phyloP scores from a whole-genome alignment of 2,113 vertebrate genomes.

The Falco punctatus region DNA sequence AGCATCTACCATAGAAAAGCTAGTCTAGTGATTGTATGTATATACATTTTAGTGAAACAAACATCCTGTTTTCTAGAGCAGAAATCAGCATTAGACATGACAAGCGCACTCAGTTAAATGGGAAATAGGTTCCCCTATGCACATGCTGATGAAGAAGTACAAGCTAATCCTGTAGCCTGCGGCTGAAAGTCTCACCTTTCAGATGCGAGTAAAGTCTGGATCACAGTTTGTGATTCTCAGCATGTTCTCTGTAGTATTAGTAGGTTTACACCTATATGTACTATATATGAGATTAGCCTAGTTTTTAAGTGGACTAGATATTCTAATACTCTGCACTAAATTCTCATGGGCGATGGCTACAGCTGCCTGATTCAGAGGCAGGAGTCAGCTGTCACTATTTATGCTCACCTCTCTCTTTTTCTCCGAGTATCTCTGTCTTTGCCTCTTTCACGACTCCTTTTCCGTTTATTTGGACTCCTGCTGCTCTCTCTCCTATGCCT shows the following conservation, averaged over 20 bases:
- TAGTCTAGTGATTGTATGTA: background rate
- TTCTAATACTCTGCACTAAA: background rate
- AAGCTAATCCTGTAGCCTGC: background rate
- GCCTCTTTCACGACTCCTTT: conserved; percentile 76
- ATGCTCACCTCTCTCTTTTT: conserved; percentile 73
- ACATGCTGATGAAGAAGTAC: background rate
- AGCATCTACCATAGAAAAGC: background rate
- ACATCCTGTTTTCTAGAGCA: background rate
- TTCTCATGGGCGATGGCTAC: background rate
- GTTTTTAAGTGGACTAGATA: background rate
- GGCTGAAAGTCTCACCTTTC: background rate
- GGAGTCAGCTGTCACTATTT: background rate
- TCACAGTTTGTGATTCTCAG: background rate
- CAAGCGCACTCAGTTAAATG: background rate
- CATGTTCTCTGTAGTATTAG: background rate
- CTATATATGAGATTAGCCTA: background rate
- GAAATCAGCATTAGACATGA: background rate
- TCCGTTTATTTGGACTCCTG: conserved; percentile 75
- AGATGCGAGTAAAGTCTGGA: background rate
- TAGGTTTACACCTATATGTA: too few species aligned
- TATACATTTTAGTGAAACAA: background rate
- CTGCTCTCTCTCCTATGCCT: conserved; percentile 74
- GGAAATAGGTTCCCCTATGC: too few species aligned
- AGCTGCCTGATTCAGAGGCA: background rate
- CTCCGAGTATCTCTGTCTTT: conserved; percentile 74